A percentile compares a stretch with the other conserved stretches of the same genome.
These are phyloP conservation scores for Ectobius pallidus DNA, from an alignment of 2,888 invertebrate genomes.

Conservation along the genomic window DNA sequence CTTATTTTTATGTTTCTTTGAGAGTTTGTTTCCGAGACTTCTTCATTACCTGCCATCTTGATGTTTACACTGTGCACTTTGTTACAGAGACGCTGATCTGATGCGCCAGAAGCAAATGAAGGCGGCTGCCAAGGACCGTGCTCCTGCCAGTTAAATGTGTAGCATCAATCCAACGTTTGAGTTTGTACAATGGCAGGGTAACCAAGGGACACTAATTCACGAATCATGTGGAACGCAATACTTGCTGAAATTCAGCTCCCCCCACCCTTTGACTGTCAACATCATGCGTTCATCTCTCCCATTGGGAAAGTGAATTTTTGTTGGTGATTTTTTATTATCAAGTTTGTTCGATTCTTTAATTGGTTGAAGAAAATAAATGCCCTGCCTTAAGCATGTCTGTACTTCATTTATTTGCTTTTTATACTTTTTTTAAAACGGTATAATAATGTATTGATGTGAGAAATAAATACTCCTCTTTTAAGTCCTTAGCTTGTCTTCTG, in stretches of 20 bases:
- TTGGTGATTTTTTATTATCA: not conserved
- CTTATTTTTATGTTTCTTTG: not conserved
- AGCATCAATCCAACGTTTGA: not conserved
- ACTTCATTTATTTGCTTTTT: not conserved
- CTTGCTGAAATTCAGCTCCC: conserved; percentile 26
- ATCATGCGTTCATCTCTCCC: not conserved
- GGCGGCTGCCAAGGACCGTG: conserved; percentile 34
- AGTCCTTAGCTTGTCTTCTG: too few species aligned
- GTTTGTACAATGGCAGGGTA: conserved; percentile 28
- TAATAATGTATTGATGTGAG: conserved; percentile 11
- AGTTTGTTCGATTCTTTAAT: not conserved
- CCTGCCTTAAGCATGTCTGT: not conserved
- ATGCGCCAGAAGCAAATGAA: conserved; percentile 83
- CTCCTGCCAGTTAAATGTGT: conserved; percentile 33
- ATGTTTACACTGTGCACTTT: conserved; percentile 1
- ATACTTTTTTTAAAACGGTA: not conserved
- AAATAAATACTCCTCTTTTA: not conserved
- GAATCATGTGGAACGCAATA: conserved; percentile 26
- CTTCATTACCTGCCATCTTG: not conserved
- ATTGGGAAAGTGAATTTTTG: not conserved
- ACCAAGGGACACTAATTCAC: conserved; percentile 21
- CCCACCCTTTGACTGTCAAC: not conserved
- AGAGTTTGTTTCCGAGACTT: not conserved
- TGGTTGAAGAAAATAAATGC: not conserved
- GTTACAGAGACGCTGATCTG: conserved; percentile 80